Conservation (phyloP, 2,888 invertebrate genomes). For the Rambutsinella grinnellia region DNA sequence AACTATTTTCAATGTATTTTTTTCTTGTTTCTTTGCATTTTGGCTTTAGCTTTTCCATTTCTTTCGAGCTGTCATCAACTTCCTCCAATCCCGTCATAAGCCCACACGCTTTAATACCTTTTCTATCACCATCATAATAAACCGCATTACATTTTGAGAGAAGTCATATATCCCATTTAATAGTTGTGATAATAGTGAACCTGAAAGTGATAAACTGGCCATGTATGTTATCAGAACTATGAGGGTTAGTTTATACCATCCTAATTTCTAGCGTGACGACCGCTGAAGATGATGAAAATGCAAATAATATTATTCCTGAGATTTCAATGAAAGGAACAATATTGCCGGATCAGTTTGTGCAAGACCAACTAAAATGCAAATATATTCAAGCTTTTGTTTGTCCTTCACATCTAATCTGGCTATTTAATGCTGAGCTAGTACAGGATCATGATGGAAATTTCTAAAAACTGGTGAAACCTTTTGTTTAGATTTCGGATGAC, state of each 20-base stretch:
- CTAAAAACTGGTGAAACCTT: no score
- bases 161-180: conserved; percentile 19
- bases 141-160: not conserved
- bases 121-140: not conserved
- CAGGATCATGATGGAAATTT: no score
- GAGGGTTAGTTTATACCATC: no score
- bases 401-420: conserved; percentile 9
- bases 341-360: no score
- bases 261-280: no score
- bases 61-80: conserved; percentile 12
- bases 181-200: conserved; percentile 61
- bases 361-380: no score
- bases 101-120: conserved; percentile 49
- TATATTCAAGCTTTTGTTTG: no score
- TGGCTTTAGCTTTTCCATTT: conserved; percentile 18
- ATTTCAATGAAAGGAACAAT: no score
- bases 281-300: no score
- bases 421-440: conserved; percentile 5
- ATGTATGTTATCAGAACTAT: conserved; percentile 60
- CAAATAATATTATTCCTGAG: no score
- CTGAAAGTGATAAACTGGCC: conserved; percentile 63
- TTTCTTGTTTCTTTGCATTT: conserved; percentile 14
- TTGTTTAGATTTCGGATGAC: conserved; percentile 35
- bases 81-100: conserved; percentile 33
- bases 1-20: not conserved